These are phyloP conservation scores for Jaculus jaculus DNA, from an alignment of 2,113 vertebrate species.

Conservation along the genomic window DNA sequence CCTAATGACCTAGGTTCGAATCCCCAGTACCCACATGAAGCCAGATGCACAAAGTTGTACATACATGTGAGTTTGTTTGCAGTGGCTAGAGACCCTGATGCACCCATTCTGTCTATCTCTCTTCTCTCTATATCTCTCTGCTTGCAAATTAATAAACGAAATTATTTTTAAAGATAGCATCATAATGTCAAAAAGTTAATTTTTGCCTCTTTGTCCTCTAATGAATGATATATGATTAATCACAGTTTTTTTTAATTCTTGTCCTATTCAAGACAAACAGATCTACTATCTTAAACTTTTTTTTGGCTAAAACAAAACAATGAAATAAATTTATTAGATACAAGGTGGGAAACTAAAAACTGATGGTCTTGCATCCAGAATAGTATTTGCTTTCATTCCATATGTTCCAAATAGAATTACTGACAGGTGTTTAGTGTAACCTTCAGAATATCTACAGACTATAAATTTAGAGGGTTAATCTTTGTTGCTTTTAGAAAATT, in stretches of 20 bases:
- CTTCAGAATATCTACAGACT: background rate
- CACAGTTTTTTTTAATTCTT: background rate
- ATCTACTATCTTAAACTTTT: background rate
- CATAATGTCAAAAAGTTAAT: background rate
- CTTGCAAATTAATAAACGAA: too few species aligned
- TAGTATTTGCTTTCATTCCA: background rate
- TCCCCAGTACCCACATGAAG: too few species aligned
- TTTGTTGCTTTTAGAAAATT: constrained; percentile 3
- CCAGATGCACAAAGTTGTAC: too few species aligned
- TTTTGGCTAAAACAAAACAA: background rate
- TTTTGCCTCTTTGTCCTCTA: constrained; percentile 13
- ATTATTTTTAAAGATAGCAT: too few species aligned
- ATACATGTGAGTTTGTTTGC: too few species aligned
- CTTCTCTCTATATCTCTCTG: too few species aligned
- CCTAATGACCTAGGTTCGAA: too few species aligned
- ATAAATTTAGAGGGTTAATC: background rate
- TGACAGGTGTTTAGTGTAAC: background rate
- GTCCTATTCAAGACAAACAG: background rate
- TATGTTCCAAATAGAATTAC: background rate
- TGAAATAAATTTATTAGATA: background rate
- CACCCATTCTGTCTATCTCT: too few species aligned
- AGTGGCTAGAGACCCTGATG: too few species aligned
- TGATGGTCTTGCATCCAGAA: background rate
- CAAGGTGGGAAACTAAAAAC: background rate
- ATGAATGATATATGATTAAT: background rate